Base-by-base conservation (phyloP, 2,113 vertebrate genomes). In the Penelope pileata region DNA sequence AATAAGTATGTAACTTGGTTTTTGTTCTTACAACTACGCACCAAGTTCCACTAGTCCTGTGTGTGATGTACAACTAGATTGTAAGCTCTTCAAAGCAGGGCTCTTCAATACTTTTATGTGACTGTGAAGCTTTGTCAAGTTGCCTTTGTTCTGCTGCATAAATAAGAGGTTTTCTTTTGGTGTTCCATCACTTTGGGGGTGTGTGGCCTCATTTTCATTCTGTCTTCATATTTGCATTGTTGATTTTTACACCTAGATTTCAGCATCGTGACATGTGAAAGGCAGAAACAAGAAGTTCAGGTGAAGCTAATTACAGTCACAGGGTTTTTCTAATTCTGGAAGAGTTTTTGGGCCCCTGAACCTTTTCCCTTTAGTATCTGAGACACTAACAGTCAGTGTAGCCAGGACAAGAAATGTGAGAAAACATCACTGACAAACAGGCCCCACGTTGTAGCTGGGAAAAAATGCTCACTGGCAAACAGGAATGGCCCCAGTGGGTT, bases 41-140 rank as follows among this genome's bases (percentile, higher is more conserved):
- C 64, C 12, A 83, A 42, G 48, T 84, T 87, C 53, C 63, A 42
- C 45, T 69, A 42, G n/a, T 75, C 68, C 43, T 62, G 36, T 91
- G 24, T 66, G 12, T 73, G 68, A 36, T 45, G 36, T 81, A 30
- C 40, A 42, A 3, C 88, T 97, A 76, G 66, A 66, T 54, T 95
- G 83, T 86, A 88, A 92, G 78, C 43, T 91, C n/a, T 66, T 90
- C 45, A 82, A 76, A 95, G 94, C 89, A 92, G 58, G 70, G 7
- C 30, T 21, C 19, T 73, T 38, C 22, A 23, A 22, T 66, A 53
- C 45, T 89, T 93, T 91, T 85, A 9, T 24, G 30, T 45, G 23
- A 12, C 45, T 72, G 18, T 68, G 78, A 64, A 86, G 56, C 40
- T 45, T 59, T 68, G 69, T 51, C 67, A 77, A 29, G 87, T 84